phyloP scores from a whole-genome alignment of 2,888 invertebrate genomes.

The Mantis religiosa region DNA sequence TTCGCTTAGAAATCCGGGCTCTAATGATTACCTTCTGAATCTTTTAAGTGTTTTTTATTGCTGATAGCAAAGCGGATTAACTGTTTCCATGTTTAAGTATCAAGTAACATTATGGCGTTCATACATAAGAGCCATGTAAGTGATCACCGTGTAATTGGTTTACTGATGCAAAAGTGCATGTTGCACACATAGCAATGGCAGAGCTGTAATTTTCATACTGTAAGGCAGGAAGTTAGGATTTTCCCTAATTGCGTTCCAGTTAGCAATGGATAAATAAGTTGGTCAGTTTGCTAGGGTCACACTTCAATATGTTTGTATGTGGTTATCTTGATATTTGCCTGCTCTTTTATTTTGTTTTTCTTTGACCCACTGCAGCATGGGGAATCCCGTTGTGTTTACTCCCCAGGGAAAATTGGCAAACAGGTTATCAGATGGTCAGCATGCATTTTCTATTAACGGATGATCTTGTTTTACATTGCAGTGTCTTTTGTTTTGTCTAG shows the following conservation, averaged over 20 bases:
- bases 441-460: not conserved
- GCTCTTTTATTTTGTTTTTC: not conserved
- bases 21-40: too few relatives aligned
- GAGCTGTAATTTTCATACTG: too few relatives aligned
- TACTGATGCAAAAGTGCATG: too few relatives aligned
- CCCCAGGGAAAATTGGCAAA: not conserved
- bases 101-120: too few relatives aligned
- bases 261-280: not conserved
- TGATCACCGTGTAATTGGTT: too few relatives aligned
- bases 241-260: not conserved
- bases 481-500: not conserved
- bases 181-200: too few relatives aligned
- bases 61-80: too few relatives aligned
- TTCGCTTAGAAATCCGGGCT: too few relatives aligned
- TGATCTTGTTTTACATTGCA: not conserved
- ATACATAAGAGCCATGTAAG: too few relatives aligned
- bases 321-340: not conserved
- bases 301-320: not conserved
- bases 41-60: too few relatives aligned
- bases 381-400: not conserved
- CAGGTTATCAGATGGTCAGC: not conserved
- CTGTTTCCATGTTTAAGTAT: too few relatives aligned
- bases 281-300: not conserved
- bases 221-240: not conserved
- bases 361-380: not conserved